A percentile compares a stretch with the other conserved stretches of the same genome.
These are phyloP conservation scores for Hypotaenidia philippensis DNA, from an alignment of 2,797 vertebrate genomes.

Conservation along the genomic window DNA sequence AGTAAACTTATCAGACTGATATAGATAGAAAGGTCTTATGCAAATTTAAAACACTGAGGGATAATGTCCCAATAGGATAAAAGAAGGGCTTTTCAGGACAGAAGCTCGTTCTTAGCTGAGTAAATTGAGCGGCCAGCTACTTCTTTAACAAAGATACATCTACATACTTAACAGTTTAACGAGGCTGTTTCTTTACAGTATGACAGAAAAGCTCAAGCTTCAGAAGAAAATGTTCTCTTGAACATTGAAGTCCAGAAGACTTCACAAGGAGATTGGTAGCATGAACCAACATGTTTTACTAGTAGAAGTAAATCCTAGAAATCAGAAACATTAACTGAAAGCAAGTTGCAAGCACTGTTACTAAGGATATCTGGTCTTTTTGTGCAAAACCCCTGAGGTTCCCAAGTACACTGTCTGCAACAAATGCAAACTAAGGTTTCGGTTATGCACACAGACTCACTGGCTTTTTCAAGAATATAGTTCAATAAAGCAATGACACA, in stretches of 20 bases:
- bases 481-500: not conserved
- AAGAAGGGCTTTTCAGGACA: slow-evolving; percentile 8
- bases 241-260: not conserved
- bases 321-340: not conserved
- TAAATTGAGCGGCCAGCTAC: not conserved
- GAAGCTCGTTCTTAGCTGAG: not conserved
- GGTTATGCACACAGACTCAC: not conserved
- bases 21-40: not conserved
- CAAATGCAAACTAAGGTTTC: not conserved
- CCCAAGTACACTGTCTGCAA: not conserved
- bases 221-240: not conserved
- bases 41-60: not conserved
- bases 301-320: not conserved
- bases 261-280: not conserved
- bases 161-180: not conserved
- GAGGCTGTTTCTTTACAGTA: not conserved
- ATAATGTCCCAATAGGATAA: not conserved
- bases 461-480: not conserved
- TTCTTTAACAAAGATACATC: not conserved
- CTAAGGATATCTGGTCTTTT: not conserved
- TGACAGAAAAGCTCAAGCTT: not conserved
- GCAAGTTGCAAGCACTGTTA: not conserved
- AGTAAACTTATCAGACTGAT: not conserved
- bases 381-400: not conserved
- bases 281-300: not conserved